Percentiles rank a stretch among this genome's conserved stretches.
phyloP scores from a whole-genome alignment of 2,797 vertebrate genomes.

The Pelobates cultripes region DNA sequence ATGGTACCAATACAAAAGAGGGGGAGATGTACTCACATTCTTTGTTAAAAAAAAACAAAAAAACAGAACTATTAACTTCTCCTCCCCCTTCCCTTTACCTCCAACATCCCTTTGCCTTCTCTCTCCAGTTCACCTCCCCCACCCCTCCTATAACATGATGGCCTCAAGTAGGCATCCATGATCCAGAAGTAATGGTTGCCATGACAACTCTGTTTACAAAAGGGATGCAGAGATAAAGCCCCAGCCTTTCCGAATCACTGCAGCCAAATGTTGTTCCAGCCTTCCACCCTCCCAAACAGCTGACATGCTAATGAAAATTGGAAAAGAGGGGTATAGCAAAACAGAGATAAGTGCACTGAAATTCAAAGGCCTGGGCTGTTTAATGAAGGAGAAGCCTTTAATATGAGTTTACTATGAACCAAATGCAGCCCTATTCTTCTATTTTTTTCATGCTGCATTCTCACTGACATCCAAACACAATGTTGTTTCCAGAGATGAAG shows the following conservation, averaged over 20 bases:
- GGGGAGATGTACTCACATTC: slow-evolving; percentile 36
- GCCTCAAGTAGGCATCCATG: slow-evolving; percentile 57
- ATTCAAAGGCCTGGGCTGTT: slow-evolving; percentile 11
- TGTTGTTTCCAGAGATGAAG: slow-evolving; percentile 13
- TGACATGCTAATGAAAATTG: slow-evolving; percentile 48
- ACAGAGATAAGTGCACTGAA: neutral
- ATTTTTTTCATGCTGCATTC: slow-evolving; percentile 31
- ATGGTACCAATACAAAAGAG: slow-evolving; percentile 35
- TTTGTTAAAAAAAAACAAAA: slow-evolving; percentile 27
- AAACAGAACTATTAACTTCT: slow-evolving; percentile 17
- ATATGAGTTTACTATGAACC: slow-evolving; percentile 8
- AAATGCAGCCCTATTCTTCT: slow-evolving; percentile 3
- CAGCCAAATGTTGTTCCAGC: slow-evolving; percentile 47
- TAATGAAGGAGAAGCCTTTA: slow-evolving; percentile 23
- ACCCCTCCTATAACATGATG: slow-evolving; percentile 26
- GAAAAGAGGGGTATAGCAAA: slow-evolving; percentile 19
- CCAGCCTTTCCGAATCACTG: slow-evolving; percentile 45
- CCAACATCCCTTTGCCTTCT: slow-evolving; percentile 16
- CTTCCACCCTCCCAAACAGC: slow-evolving; percentile 24
- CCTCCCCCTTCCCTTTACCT: slow-evolving; percentile 21
- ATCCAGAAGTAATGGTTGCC: slow-evolving; percentile 63
- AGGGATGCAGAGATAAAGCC: slow-evolving; percentile 49
- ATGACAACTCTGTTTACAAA: slow-evolving; percentile 58
- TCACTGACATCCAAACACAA: slow-evolving; percentile 2
- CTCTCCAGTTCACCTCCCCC: slow-evolving; percentile 30